phyloP scores from a whole-genome alignment of 1,140 invertebrate genomes.

The Anastatus disparis region DNA sequence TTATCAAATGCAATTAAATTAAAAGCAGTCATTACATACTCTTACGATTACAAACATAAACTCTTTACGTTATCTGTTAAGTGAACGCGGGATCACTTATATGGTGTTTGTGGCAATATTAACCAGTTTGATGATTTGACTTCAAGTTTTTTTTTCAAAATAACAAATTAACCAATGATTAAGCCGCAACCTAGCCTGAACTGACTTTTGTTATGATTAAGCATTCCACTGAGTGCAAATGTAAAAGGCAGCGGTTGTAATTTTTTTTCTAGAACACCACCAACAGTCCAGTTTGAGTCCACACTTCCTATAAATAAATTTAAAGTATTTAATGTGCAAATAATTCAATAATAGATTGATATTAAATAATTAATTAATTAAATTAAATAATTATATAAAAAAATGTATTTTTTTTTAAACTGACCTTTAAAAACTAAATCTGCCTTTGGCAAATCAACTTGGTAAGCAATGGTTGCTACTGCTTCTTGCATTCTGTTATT shows the following conservation, averaged over 20 bases:
- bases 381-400: not conserved
- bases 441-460: conserved; percentile 95
- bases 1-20: conserved; percentile 24
- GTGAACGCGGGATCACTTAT: conserved; percentile 14
- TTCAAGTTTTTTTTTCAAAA: conserved; percentile 18
- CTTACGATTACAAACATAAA: conserved; percentile 23
- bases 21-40: conserved; percentile 12
- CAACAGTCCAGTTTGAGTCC: conserved; percentile 96
- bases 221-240: conserved; percentile 89
- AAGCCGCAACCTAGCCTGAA: conserved; percentile 89
- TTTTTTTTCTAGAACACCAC: conserved; percentile 94
- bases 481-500: conserved; percentile 90
- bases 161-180: conserved; percentile 78
- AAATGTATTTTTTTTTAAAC: conserved; percentile 11
- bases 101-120: conserved; percentile 2
- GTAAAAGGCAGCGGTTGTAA: conserved; percentile 92
- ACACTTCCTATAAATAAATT: conserved; percentile 76
- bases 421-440: conserved; percentile 93
- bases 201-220: conserved; percentile 91
- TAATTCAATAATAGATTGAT: not conserved
- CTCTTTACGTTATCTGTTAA: conserved; percentile 15
- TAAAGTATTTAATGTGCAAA: not conserved
- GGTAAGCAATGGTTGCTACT: conserved; percentile 93
- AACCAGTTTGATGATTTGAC: conserved; percentile 7
- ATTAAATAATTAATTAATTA: not conserved